A percentile compares a stretch with the other conserved stretches of the same genome.
phyloP scores from a whole-genome alignment of 2,113 vertebrate genomes.

The Brachionichthys hirsutus region DNA sequence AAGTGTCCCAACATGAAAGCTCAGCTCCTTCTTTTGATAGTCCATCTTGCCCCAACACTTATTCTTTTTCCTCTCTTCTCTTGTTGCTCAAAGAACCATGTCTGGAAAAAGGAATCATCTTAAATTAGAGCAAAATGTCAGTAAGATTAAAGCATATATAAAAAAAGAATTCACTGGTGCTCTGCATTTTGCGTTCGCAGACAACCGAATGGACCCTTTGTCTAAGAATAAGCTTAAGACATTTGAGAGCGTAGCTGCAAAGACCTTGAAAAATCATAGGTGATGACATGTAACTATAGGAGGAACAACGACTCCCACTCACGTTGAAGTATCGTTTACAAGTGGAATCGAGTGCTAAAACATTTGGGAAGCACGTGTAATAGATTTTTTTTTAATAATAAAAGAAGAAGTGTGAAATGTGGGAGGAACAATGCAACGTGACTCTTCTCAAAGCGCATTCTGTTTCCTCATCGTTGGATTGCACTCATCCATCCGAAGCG shows the following conservation, averaged over 20 bases:
- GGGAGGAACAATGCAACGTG: slow-evolving; percentile 14
- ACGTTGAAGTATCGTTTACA: slow-evolving; percentile 29
- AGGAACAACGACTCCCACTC: slow-evolving; percentile 1
- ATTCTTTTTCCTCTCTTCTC: slow-evolving; percentile 46
- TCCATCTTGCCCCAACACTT: slow-evolving; percentile 60
- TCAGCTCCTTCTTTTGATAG: slow-evolving; percentile 75
- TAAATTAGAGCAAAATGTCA: slow-evolving; percentile 62
- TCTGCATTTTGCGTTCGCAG: slow-evolving; percentile 46
- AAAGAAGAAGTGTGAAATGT: slow-evolving; percentile 17
- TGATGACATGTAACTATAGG: slow-evolving; percentile 32
- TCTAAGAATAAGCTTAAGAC: slow-evolving; percentile 41
- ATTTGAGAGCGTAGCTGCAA: not conserved
- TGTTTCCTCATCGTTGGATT: slow-evolving; percentile 36
- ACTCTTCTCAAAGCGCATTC: slow-evolving; percentile 1
- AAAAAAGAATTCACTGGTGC: slow-evolving; percentile 62
- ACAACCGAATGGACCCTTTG: slow-evolving; percentile 53
- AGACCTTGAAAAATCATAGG: not conserved
- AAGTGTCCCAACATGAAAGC: slow-evolving; percentile 78
- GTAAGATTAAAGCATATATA: slow-evolving; percentile 59
- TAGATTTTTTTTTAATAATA: slow-evolving; percentile 16
- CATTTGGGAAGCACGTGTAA: slow-evolving; percentile 19
- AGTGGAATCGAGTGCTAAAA: slow-evolving; percentile 26
- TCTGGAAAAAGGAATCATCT: slow-evolving; percentile 61
- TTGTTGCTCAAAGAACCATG: slow-evolving; percentile 44
- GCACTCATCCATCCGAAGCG: slow-evolving; percentile 40